Base-by-base conservation (phyloP, 2,113 vertebrate genomes). In the Haliaeetus leucogaster region DNA sequence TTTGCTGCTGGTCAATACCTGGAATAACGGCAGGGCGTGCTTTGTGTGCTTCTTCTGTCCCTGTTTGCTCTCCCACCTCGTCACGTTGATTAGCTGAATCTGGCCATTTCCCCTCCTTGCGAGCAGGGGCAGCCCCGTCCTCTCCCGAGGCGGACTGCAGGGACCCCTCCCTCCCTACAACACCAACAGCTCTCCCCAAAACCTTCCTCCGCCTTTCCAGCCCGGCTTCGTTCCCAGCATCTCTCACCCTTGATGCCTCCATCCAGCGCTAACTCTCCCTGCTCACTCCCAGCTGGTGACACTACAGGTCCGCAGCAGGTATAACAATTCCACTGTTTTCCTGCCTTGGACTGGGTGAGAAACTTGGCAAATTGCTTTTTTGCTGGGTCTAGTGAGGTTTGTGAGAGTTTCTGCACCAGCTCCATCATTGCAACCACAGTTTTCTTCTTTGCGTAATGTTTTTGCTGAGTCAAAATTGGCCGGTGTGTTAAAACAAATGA, bases 391-490 rank as follows among this genome's bases (percentile, higher is more conserved):
- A 13, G 47, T 19, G 77, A 87, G 72, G 45, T 48, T 55, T 80
- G 70, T 15, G 53, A 81, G 77, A 19, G 43, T n/a, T 82, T 8
- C 71, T 72, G 34, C 73, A 66, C 36, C 63, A 32, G 34, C 9
- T 78, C 56, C 11, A 2, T 38, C 50, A 3, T 1, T 18, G 34
- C 27, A 70, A 77, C 67, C 50, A 32, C 8, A 3, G 13, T 42
- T 80, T 61, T 40, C 67, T 65, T 43, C 74, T 92, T 40, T 85
- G 47, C 34, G 30, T 70, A 61, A 68, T 6, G 11, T 86, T 95
- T 95, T 92, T 73, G 66, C 82, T 62, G 58, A 93, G 58, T 82
- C 23, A 14, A 52, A 95, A 90, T 61, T 80, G 43, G 40, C 56
- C 47, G 23, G 18, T 47, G 53, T 65, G 45, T 77, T 90, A 73